A percentile compares a stretch with the other conserved stretches of the same genome.
phyloP scores from a whole-genome alignment of 2,888 invertebrate genomes.

The Aproaerema taeniolella region DNA sequence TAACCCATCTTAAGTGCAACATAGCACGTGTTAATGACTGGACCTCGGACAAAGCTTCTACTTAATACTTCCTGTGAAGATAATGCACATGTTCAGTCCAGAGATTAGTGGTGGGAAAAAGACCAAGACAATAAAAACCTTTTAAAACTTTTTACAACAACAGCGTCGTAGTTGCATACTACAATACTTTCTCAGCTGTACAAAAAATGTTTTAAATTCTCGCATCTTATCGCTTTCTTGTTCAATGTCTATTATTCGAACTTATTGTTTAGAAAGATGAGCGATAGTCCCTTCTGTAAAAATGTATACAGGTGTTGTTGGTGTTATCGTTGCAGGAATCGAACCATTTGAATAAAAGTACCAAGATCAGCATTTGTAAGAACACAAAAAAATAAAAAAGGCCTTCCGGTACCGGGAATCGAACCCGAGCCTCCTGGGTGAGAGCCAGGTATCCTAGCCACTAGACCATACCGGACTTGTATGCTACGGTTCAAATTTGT shows the following conservation, averaged over 20 bases:
- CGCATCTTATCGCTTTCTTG: constrained; percentile 36
- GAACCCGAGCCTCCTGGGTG: constrained; percentile 85
- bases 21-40: constrained; percentile 16
- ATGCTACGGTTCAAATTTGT: background rate
- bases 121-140: constrained; percentile 19
- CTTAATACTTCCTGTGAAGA: constrained; percentile 39
- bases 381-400: constrained; percentile 5
- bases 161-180: constrained; percentile 32
- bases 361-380: too few species aligned
- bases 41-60: constrained; percentile 14
- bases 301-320: constrained; percentile 4
- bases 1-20: constrained; percentile 13
- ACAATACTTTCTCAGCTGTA: constrained; percentile 37
- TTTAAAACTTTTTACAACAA: constrained; percentile 27
- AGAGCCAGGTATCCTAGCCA: constrained; percentile 84
- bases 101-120: constrained; percentile 36
- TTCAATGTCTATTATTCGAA: constrained; percentile 34
- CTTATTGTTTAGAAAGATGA: constrained; percentile 37
- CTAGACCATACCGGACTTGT: constrained; percentile 77
- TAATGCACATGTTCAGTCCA: constrained; percentile 33
- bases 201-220: constrained; percentile 32
- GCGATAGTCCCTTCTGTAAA: constrained; percentile 26
- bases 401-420: constrained; percentile 77
- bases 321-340: too few species aligned
- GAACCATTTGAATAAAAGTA: too few species aligned